Conservation (phyloP, 2,797 vertebrate genomes). For the Mallotus villosus region DNA sequence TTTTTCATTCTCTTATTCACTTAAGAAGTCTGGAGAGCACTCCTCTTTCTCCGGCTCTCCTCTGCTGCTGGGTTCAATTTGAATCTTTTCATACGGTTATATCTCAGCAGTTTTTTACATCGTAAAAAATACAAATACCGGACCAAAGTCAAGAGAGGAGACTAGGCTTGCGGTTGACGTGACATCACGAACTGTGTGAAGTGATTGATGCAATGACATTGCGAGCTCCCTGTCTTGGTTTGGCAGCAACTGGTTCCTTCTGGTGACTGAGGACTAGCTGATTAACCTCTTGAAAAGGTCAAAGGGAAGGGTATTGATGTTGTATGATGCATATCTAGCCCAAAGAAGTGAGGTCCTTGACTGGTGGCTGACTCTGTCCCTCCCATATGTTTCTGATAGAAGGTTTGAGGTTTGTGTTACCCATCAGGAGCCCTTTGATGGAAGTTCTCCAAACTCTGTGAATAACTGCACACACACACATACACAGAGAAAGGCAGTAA, state of each 20-base stretch:
- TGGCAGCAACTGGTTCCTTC: slow-evolving; percentile 42
- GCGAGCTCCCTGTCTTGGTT: slow-evolving; percentile 30
- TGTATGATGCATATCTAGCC: not conserved
- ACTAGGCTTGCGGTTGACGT: slow-evolving; percentile 41
- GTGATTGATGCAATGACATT: slow-evolving; percentile 35
- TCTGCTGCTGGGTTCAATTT: slow-evolving; percentile 36
- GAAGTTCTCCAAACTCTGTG: slow-evolving; percentile 6
- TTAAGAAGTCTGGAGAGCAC: slow-evolving; percentile 25
- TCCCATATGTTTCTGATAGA: slow-evolving; percentile 35
- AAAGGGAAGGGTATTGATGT: slow-evolving; percentile 13
- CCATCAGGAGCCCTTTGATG: slow-evolving; percentile 17
- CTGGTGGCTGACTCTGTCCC: not conserved
- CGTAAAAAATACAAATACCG: slow-evolving; percentile 1
- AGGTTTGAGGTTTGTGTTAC: slow-evolving; percentile 21
- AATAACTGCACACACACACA: not conserved
- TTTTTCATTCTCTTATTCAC: slow-evolving; percentile 27
- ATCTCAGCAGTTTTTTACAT: slow-evolving; percentile 18
- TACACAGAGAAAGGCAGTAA: not conserved
- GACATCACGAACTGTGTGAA: slow-evolving; percentile 52
- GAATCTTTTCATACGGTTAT: slow-evolving; percentile 23
- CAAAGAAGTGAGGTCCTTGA: not conserved
- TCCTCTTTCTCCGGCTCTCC: not conserved
- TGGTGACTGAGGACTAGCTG: slow-evolving; percentile 31
- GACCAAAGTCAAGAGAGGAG: slow-evolving; percentile 14
- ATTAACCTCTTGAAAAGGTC: slow-evolving; percentile 39